Conservation (phyloP, 2,797 vertebrate species). For the Austrolebias charrua region DNA sequence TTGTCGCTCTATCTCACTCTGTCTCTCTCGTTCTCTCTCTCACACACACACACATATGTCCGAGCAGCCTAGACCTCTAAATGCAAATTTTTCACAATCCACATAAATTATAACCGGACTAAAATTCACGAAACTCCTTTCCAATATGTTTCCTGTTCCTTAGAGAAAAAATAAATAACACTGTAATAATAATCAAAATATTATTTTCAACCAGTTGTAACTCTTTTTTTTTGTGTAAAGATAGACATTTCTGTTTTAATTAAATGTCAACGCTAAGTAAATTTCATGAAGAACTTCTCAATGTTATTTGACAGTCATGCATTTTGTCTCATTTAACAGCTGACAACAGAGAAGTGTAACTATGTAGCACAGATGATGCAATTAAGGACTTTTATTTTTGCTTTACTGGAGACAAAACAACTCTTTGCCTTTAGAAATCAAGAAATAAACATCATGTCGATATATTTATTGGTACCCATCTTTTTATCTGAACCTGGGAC, state of each 20-base stretch:
- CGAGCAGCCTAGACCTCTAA: slow-evolving; percentile 71
- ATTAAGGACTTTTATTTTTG: slow-evolving; percentile 35
- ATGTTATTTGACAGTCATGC: slow-evolving; percentile 44
- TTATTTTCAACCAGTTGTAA: slow-evolving; percentile 70
- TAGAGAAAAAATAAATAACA: slow-evolving; percentile 37
- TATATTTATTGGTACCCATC: slow-evolving; percentile 7
- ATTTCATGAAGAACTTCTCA: slow-evolving; percentile 42
- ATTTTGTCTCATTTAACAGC: slow-evolving; percentile 29
- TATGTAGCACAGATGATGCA: slow-evolving; percentile 17
- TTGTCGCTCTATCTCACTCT: slow-evolving; percentile 4
- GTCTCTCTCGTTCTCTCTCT: too few species aligned
- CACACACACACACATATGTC: slow-evolving; percentile 26
- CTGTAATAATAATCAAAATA: slow-evolving; percentile 42
- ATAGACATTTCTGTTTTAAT: slow-evolving; percentile 47
- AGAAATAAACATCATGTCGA: background rate
- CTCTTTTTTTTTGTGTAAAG: slow-evolving; percentile 49
- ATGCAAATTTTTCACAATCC: slow-evolving; percentile 80
- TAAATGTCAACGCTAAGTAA: slow-evolving; percentile 65
- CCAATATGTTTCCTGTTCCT: slow-evolving; percentile 63
- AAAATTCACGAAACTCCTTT: slow-evolving; percentile 81
- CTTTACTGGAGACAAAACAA: slow-evolving; percentile 48
- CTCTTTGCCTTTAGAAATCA: slow-evolving; percentile 11
- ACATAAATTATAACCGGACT: slow-evolving; percentile 78
- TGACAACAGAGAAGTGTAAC: slow-evolving; percentile 52
- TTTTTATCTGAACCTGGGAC: slow-evolving; percentile 40